phyloP scores from a whole-genome alignment of 2,888 invertebrate species.

The Gryllus longicercus region DNA sequence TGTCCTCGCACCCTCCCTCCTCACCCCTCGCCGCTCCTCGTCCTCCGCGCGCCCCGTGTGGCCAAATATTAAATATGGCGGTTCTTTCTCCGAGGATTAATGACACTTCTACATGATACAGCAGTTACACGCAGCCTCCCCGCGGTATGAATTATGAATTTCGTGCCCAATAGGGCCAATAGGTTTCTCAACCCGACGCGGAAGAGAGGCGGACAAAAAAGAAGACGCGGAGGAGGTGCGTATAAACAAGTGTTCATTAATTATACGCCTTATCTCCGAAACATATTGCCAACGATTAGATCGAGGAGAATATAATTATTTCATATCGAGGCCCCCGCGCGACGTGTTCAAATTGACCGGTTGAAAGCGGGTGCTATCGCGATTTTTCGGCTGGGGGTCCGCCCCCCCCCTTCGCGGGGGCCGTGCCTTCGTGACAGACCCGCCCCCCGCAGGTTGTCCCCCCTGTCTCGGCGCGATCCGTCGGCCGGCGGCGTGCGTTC shows the following conservation, averaged over 20 bases:
- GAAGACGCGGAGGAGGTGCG: background rate
- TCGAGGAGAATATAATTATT: background rate
- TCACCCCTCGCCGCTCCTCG: background rate
- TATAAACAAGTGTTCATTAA: background rate
- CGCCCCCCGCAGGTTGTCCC: background rate
- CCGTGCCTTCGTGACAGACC: background rate
- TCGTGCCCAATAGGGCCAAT: background rate
- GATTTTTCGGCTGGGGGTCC: background rate
- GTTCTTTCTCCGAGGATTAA: background rate
- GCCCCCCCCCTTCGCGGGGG: background rate
- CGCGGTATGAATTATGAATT: background rate
- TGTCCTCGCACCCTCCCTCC: background rate
- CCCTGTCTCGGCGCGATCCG: background rate
- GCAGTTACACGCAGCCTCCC: background rate
- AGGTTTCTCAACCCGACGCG: background rate
- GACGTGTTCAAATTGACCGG: slow-evolving; percentile 3
- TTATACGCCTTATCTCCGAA: background rate
- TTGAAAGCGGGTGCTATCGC: background rate
- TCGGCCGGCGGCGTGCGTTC: background rate
- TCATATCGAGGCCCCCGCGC: background rate
- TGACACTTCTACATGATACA: background rate
- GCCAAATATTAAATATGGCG: slow-evolving; percentile 9
- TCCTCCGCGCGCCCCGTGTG: background rate
- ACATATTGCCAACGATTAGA: background rate
- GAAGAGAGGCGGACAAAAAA: background rate